These are phyloP conservation scores for Sturmia bella DNA, from an alignment of 2,888 invertebrate genomes.

Conservation along the genomic window DNA sequence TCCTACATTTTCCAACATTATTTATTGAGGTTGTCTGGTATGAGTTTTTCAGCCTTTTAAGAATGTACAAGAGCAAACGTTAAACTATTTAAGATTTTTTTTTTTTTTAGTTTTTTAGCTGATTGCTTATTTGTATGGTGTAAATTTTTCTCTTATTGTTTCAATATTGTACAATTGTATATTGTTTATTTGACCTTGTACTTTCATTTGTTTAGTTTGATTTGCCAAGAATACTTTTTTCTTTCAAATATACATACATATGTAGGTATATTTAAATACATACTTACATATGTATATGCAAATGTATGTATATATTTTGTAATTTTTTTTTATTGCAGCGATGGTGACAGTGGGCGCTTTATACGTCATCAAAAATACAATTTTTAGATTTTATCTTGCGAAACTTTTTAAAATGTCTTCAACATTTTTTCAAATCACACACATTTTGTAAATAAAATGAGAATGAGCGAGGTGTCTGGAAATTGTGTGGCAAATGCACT, in stretches of 20 bases:
- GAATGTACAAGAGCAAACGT: constrained; percentile 5
- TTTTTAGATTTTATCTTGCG: too few species aligned
- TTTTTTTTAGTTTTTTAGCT: constrained; percentile 24
- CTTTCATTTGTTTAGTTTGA: constrained; percentile 60
- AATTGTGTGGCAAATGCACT: too few species aligned
- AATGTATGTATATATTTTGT: too few species aligned
- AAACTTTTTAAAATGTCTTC: too few species aligned
- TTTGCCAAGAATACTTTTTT: constrained; percentile 62
- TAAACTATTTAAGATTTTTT: constrained; percentile 15
- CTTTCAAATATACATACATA: background rate
- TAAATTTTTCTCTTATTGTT: constrained; percentile 70
- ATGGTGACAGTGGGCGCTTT: background rate
- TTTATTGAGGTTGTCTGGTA: background rate
- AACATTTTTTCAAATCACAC: too few species aligned
- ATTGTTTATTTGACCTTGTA: constrained; percentile 61
- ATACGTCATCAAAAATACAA: too few species aligned
- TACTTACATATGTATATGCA: too few species aligned
- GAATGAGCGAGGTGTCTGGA: too few species aligned
- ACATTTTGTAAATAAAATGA: too few species aligned
- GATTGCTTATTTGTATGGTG: constrained; percentile 54
- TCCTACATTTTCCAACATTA: too few species aligned
- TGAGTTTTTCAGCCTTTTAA: too few species aligned
- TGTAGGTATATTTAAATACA: too few species aligned
- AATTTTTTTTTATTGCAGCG: background rate
- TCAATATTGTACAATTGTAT: constrained; percentile 41